phyloP scores from a whole-genome alignment of 2,113 vertebrate species.

The Uria aalge region DNA sequence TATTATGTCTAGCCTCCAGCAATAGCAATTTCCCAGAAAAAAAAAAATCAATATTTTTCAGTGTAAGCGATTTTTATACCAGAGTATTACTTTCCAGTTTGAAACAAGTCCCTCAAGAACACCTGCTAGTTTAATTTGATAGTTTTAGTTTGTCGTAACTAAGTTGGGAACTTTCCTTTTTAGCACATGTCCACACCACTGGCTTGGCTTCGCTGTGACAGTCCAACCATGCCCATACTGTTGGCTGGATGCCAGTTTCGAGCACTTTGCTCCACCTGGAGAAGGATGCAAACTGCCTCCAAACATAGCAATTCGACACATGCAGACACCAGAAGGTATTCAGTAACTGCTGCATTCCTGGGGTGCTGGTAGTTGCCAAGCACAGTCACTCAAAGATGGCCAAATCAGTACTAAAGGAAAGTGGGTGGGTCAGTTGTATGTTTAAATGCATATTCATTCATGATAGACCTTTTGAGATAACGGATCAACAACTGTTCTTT shows the following conservation, averaged over 20 bases:
- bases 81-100: not conserved
- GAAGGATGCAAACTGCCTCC: not conserved
- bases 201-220: not conserved
- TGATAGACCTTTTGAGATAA: not conserved
- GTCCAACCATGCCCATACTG: not conserved
- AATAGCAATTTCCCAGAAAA: constrained; percentile 19
- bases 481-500: not conserved
- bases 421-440: not conserved
- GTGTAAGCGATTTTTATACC: constrained; percentile 35
- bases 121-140: not conserved
- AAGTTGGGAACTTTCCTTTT: not conserved
- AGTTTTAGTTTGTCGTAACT: not conserved
- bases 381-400: not conserved
- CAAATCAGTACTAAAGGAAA: not conserved
- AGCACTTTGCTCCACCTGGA: not conserved
- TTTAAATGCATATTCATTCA: not conserved
- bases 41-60: constrained; percentile 23
- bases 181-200: not conserved
- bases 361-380: not conserved
- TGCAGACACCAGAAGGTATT: not conserved
- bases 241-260: not conserved
- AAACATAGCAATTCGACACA: not conserved
- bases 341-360: not conserved
- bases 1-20: constrained; percentile 36
- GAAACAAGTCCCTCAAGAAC: not conserved